Evolutionary conservation across 2,888 invertebrate species (phyloP).

Genomic region (Chrysomela aeneicollis): DNA sequence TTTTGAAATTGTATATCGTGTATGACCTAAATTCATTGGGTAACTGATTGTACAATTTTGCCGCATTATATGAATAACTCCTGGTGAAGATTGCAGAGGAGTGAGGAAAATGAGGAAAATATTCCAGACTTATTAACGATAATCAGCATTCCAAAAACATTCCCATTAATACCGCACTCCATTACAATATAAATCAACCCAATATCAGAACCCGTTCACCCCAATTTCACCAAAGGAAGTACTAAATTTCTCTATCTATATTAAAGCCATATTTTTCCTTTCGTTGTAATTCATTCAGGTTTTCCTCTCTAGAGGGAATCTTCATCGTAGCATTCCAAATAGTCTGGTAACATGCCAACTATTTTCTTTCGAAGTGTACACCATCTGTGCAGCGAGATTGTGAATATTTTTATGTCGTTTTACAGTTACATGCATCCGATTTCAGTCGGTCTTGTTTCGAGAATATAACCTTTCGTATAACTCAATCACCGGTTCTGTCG

Average conservation of each 20-base stretch:
- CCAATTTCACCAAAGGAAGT: conserved; percentile 18
- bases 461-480: background rate
- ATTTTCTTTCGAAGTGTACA: conserved; percentile 11
- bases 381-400: conserved; percentile 9
- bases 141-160: background rate
- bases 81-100: no score
- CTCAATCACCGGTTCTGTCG: background rate
- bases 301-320: conserved; percentile 11
- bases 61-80: no score
- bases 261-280: conserved; percentile 20
- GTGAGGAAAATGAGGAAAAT: background rate
- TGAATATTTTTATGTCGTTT: background rate
- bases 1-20: no score
- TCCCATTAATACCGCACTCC: background rate
- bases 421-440: background rate
- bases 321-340: conserved; percentile 13
- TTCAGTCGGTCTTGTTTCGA: background rate
- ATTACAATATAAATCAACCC: background rate
- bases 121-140: background rate
- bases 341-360: conserved; percentile 22
- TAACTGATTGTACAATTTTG: no score
- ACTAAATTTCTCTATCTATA: conserved; percentile 21
- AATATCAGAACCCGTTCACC: conserved; percentile 12
- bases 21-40: no score
- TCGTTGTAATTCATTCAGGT: conserved; percentile 15